Percentiles rank a stretch among this genome's conserved stretches.
Conservation (phyloP, 2,797 vertebrate species). For the Microctenopoma steveboyesi region DNA sequence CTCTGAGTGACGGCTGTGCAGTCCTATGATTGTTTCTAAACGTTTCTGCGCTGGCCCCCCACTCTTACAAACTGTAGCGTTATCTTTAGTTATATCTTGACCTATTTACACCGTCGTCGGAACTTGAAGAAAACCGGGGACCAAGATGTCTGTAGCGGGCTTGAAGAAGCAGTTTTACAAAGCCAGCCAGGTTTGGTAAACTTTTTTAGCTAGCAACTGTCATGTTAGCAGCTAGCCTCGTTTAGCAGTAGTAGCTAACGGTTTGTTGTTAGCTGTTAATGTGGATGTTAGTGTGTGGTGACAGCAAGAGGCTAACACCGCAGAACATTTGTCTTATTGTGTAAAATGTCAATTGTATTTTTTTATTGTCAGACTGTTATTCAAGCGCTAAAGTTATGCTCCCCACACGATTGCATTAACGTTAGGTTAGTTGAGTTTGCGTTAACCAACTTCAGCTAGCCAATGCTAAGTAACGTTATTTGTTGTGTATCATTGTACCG, state of each 20-base stretch:
- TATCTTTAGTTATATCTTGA: constrained; percentile 40
- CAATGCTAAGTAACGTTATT: neutral
- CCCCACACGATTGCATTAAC: neutral
- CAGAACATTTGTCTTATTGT: neutral
- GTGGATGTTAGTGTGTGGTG: constrained; percentile 6
- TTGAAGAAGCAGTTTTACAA: constrained; percentile 99
- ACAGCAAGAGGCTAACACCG: neutral
- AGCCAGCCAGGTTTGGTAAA: constrained; percentile 93
- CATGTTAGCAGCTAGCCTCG: constrained; percentile 64
- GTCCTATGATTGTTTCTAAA: constrained; percentile 67
- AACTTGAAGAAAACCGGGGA: constrained; percentile 53
- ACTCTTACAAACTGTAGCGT: constrained; percentile 47
- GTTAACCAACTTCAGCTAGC: neutral
- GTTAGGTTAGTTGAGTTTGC: neutral
- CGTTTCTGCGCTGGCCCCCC: constrained; percentile 40
- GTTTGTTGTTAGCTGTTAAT: constrained; percentile 17
- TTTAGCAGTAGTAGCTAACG: constrained; percentile 66
- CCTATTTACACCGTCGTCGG: constrained; percentile 37
- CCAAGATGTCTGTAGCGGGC: constrained; percentile 95
- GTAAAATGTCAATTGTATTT: neutral
- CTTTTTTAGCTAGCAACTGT: constrained; percentile 58
- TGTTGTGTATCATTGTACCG: too few relatives aligned
- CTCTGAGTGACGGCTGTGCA: constrained; percentile 66
- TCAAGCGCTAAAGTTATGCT: too few relatives aligned
- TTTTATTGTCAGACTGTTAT: neutral